These are phyloP conservation scores for Helobdella robusta DNA, from an alignment of 2,888 invertebrate genomes.

Conservation along the genomic window DNA sequence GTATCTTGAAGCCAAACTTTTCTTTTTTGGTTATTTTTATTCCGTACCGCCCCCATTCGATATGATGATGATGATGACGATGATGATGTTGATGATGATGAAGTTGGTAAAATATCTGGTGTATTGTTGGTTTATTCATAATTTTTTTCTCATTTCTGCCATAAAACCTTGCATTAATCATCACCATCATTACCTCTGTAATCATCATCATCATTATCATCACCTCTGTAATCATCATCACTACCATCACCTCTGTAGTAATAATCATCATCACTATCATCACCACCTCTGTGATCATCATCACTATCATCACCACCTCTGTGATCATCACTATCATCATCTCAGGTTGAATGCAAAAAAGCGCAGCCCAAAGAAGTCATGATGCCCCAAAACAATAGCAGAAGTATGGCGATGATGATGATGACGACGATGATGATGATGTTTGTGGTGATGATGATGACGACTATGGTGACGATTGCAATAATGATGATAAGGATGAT, in stretches of 20 bases:
- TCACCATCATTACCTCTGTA: background rate
- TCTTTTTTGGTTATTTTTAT: no score
- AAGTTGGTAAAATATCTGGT: no score
- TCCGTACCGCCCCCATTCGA: no score
- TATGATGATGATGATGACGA: no score
- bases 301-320: conserved; percentile 13
- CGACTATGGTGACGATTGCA: background rate
- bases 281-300: conserved; percentile 23
- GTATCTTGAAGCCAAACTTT: no score
- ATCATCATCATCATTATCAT: background rate
- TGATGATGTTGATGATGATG: no score
- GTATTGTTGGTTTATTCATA: no score
- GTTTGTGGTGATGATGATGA: background rate
- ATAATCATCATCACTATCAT: conserved; percentile 25
- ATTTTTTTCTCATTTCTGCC: no score
- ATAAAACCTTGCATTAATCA: no score
- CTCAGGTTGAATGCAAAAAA: conserved; percentile 97
- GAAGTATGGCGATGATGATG: conserved; percentile 4
- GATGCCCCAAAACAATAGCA: conserved; percentile 61
- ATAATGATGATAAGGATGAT: no score
- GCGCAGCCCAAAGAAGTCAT: conserved; percentile 99
- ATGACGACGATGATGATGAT: background rate
- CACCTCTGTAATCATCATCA: conserved; percentile 21
- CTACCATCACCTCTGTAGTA: conserved; percentile 17
- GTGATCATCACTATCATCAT: background rate